Conservation (phyloP, 2,113 vertebrate genomes). For the Oenanthe oenanthe region DNA sequence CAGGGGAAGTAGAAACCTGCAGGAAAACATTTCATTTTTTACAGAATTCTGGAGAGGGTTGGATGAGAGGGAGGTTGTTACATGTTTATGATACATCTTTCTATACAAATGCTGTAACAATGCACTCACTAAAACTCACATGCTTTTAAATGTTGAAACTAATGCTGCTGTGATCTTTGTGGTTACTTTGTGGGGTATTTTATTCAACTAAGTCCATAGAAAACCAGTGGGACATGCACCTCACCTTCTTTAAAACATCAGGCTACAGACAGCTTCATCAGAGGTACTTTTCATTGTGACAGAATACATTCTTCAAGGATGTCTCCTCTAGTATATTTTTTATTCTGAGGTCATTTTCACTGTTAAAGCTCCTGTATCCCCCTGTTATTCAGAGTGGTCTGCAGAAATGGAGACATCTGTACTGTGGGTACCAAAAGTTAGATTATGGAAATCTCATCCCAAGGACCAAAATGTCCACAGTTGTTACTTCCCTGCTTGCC, state of each 20-base stretch:
- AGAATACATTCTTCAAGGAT: not conserved
- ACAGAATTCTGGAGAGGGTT: not conserved
- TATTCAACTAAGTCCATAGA: not conserved
- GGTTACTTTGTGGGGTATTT: not conserved
- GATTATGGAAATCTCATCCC: not conserved
- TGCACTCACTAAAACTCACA: not conserved
- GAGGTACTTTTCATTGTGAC: not conserved
- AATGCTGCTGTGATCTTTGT: not conserved
- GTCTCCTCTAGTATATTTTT: not conserved
- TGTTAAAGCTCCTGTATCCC: not conserved
- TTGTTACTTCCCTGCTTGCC: not conserved
- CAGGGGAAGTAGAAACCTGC: not conserved
- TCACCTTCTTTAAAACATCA: not conserved
- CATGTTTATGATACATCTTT: not conserved
- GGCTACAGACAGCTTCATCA: not conserved
- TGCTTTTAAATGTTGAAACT: not conserved
- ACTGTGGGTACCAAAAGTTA: not conserved
- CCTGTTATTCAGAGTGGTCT: not conserved
- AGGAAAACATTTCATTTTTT: not conserved
- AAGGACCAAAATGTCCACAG: not conserved
- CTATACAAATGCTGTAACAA: not conserved
- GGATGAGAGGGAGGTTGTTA: not conserved
- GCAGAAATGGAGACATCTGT: not conserved
- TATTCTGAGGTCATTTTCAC: not conserved
- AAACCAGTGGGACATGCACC: not conserved